These are phyloP conservation scores for Calameuta idolon DNA, from an alignment of 2,888 invertebrate genomes.

Conservation along the genomic window DNA sequence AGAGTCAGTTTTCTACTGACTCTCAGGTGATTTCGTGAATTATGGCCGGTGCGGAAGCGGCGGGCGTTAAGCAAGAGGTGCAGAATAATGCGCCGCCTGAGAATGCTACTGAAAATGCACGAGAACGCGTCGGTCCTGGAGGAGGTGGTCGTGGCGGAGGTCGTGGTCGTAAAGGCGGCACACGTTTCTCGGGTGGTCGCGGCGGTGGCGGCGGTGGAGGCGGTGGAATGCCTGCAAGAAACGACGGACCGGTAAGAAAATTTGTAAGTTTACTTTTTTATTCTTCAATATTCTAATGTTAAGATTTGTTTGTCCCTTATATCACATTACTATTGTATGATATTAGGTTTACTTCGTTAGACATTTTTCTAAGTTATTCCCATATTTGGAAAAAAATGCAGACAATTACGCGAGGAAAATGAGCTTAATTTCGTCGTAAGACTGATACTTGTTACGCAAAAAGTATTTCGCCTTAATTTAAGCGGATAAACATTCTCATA, in stretches of 20 bases:
- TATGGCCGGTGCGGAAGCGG: constrained; percentile 51
- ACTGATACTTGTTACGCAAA: not conserved
- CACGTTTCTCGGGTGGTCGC: constrained; percentile 57
- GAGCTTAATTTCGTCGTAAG: not conserved
- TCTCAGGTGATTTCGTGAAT: not conserved
- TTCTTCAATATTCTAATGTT: not conserved
- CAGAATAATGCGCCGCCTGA: constrained; percentile 44
- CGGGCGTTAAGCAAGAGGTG: constrained; percentile 48
- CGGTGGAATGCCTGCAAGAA: constrained; percentile 41
- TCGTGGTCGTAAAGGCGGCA: constrained; percentile 54
- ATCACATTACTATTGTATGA: not conserved
- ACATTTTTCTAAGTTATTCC: not conserved
- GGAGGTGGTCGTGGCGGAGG: constrained; percentile 47
- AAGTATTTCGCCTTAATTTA: not conserved
- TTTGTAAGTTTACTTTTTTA: not conserved
- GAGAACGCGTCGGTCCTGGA: constrained; percentile 40
- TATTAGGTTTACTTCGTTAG: not conserved
- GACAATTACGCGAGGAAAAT: not conserved
- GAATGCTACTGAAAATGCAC: constrained; percentile 49
- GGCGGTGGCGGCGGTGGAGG: constrained; percentile 46
- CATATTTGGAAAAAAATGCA: not conserved
- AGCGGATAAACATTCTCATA: not conserved
- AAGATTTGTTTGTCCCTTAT: not conserved
- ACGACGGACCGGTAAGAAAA: constrained; percentile 44
- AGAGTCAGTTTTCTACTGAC: not conserved